Base-by-base conservation (phyloP, 2,797 vertebrate species). In the Danio tinwini region DNA sequence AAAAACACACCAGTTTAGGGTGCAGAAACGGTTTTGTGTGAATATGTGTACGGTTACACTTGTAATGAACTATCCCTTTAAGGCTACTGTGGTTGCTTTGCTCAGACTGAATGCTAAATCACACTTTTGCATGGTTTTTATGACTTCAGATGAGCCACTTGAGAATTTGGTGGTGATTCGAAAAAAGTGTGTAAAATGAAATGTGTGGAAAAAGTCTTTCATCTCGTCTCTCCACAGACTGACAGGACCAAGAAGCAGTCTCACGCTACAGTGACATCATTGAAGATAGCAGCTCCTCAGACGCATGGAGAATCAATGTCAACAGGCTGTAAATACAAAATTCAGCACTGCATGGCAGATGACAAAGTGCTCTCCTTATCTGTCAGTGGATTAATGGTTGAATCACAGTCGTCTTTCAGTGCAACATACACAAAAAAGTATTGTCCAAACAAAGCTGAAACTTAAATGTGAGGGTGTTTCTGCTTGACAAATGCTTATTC, bases 281-380 rank as follows among this genome's bases (percentile, higher is more conserved):
- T 78, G 29, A 49, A 61, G 13, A 50, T 29, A 59, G 21, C 55
- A 69, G 50, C 81, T 42, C 19, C 72, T 80, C 72, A 85, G 80
- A 83, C 78, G 81, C 42, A 83, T 84, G 85, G 90, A 83, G 88
- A 90, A 88, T 82, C 80, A 83, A 80, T 82, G 84, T 80, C 63
- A 80, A 13, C 45, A 44, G 56, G 56, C 47, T 62, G 76, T 69
- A 70, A 62, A 78, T 62, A 42, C 76, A 71, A 44, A 52, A 21
- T 45, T 77, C 52, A 52, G n/a, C 39, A 40, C 21, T 52, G 16
- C 29, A 68, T 59, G 45, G 37, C 62, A 67, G 63, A 44, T 44
- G 52, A 63, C 21, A 39, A 42, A 17, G 40, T 55, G 37, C 40
- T 67, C 21, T 59, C n/a, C 16, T 16, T 56, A 17, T 58, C 58